phyloP scores from a whole-genome alignment of 2,888 invertebrate species.

The Ormyrus thymus region DNA sequence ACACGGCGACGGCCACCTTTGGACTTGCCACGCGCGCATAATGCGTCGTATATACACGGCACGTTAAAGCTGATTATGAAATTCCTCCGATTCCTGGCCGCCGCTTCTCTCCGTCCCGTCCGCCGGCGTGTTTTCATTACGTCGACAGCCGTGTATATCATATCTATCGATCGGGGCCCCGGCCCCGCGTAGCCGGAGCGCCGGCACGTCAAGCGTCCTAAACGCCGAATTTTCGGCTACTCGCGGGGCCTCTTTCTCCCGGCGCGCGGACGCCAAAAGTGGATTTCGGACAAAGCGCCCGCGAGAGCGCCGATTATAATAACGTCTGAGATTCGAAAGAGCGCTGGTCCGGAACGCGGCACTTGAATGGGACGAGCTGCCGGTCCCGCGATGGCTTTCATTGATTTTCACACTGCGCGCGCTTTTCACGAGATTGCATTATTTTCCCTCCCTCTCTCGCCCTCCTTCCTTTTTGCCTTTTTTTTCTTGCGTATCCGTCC shows the following conservation, averaged over 20 bases:
- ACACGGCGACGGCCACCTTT: constrained; percentile 20
- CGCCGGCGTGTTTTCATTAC: constrained; percentile 33
- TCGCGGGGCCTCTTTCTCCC: constrained; percentile 1
- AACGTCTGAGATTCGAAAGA: constrained; percentile 61
- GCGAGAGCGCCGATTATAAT: constrained; percentile 15
- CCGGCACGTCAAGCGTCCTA: constrained; percentile 23
- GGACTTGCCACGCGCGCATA: background rate
- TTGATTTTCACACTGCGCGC: constrained; percentile 41
- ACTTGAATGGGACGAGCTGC: constrained; percentile 55
- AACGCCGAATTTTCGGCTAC: constrained; percentile 19
- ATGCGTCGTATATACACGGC: background rate
- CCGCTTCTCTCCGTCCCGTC: background rate
- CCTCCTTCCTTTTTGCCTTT: background rate
- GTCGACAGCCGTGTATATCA: background rate
- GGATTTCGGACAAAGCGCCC: constrained; percentile 42
- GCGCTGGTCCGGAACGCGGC: constrained; percentile 63
- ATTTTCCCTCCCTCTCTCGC: background rate
- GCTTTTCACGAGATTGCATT: constrained; percentile 28
- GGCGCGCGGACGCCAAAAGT: constrained; percentile 25
- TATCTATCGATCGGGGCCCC: constrained; percentile 28
- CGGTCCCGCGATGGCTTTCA: constrained; percentile 21
- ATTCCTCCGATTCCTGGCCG: constrained; percentile 34
- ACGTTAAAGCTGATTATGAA: constrained; percentile 47
- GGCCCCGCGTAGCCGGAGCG: no score
- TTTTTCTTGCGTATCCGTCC: background rate